Conservation (phyloP, 2,797 vertebrate genomes). For the Muraenolepis orangiensis region DNA sequence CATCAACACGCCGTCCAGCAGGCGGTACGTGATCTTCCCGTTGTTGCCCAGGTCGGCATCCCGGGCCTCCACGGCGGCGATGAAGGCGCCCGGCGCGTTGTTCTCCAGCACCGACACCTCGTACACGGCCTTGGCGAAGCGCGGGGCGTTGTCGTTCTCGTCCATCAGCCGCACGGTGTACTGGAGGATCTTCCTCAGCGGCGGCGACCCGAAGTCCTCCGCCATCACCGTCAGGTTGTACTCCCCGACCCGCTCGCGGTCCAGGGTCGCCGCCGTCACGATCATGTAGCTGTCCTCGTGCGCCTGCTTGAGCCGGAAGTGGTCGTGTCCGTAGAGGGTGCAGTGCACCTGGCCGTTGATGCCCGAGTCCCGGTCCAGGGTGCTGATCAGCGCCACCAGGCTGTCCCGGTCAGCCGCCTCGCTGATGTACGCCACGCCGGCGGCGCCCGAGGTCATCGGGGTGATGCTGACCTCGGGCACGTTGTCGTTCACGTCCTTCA, state of each 20-base stretch:
- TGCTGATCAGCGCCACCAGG: slow-evolving; percentile 90
- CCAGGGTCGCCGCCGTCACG: slow-evolving; percentile 78
- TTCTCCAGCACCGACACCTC: slow-evolving; percentile 87
- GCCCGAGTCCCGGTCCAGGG: slow-evolving; percentile 86
- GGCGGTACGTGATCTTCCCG: slow-evolving; percentile 84
- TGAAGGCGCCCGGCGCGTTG: slow-evolving; percentile 86
- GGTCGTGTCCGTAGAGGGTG: slow-evolving; percentile 85
- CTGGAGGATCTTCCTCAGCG: slow-evolving; percentile 80
- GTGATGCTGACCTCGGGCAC: slow-evolving; percentile 87
- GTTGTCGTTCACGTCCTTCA: slow-evolving; percentile 92
- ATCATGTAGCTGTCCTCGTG: slow-evolving; percentile 93
- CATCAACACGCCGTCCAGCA: slow-evolving; percentile 82
- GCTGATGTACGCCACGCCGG: slow-evolving; percentile 79
- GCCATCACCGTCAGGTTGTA: slow-evolving; percentile 93
- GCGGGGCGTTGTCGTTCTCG: slow-evolving; percentile 90
- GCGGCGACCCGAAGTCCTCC: slow-evolving; percentile 85
- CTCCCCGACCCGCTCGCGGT: slow-evolving; percentile 84
- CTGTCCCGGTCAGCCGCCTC: slow-evolving; percentile 86
- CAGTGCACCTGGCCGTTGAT: slow-evolving; percentile 87
- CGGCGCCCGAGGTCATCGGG: slow-evolving; percentile 74
- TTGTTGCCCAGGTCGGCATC: slow-evolving; percentile 87
- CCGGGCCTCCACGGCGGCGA: slow-evolving; percentile 82
- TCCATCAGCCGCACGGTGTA: slow-evolving; percentile 85
- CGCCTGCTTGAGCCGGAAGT: slow-evolving; percentile 85
- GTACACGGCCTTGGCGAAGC: slow-evolving; percentile 78